Evolutionary conservation across 1,140 invertebrate species (phyloP).

Genomic region (Nomia melanderi): DNA sequence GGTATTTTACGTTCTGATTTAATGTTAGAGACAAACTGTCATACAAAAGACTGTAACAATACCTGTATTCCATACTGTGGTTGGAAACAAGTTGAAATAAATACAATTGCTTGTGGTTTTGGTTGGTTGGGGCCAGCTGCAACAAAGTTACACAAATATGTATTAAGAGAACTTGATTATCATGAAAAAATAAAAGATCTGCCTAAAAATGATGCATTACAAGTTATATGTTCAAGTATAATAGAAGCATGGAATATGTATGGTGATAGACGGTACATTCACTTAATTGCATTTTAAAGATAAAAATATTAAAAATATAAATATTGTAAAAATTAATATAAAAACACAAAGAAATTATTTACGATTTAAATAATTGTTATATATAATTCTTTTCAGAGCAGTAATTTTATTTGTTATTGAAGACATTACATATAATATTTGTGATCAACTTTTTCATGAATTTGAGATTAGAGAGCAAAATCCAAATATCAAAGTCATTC

Average conservation of each 20-base stretch:
- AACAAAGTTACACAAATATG: conserved; percentile 64
- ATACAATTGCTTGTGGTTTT: conserved; percentile 88
- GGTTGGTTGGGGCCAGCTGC: conserved; percentile 91
- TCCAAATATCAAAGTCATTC: conserved; percentile 86
- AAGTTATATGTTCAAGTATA: conserved; percentile 87
- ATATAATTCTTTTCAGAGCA: conserved; percentile 75
- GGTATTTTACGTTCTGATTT: conserved; percentile 88
- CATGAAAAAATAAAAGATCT: conserved; percentile 82
- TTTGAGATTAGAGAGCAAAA: conserved; percentile 88
- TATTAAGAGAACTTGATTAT: conserved; percentile 79
- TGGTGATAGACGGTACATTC: conserved; percentile 79
- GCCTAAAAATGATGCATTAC: conserved; percentile 88
- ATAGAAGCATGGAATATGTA: conserved; percentile 89
- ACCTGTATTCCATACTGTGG: conserved; percentile 84
- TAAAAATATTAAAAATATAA: background rate
- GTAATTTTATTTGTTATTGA: conserved; percentile 93
- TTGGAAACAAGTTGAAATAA: conserved; percentile 91
- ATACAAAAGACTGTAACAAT: conserved; percentile 67
- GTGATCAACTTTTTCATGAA: conserved; percentile 94
- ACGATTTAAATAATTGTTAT: background rate
- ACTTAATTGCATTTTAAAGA: background rate
- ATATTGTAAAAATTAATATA: background rate
- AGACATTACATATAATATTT: conserved; percentile 92
- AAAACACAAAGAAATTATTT: background rate
- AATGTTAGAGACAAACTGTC: conserved; percentile 83